Evolutionary conservation across 2,797 vertebrate genomes (phyloP).

Genomic region (Ictinia mississippiensis): DNA sequence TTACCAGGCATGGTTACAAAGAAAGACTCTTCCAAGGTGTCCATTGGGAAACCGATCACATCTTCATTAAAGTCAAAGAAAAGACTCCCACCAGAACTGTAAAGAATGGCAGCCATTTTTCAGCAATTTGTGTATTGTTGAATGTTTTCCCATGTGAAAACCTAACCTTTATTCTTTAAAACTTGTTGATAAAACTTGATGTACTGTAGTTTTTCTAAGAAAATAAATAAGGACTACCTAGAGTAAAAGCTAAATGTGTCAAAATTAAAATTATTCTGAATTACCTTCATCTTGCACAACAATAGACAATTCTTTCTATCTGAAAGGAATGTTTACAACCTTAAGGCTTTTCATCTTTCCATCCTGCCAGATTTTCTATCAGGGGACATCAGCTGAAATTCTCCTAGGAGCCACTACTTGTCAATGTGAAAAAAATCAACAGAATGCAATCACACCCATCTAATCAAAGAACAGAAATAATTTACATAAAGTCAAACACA

Average conservation of each 20-base stretch:
- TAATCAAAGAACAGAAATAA: not conserved
- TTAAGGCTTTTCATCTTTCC: not conserved
- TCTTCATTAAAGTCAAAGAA: not conserved
- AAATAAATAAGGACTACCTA: not conserved
- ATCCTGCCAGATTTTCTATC: not conserved
- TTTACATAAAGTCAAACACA: not conserved
- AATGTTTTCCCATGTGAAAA: not conserved
- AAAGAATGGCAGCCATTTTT: not conserved
- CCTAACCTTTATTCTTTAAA: not conserved
- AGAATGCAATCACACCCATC: not conserved
- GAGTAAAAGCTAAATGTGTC: not conserved
- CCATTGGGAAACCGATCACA: not conserved
- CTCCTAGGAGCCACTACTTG: not conserved
- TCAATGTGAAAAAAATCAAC: not conserved
- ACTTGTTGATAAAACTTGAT: not conserved
- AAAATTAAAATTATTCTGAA: not conserved
- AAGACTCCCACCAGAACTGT: not conserved
- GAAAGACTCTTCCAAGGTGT: not conserved
- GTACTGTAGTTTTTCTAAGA: not conserved
- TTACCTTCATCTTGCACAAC: not conserved
- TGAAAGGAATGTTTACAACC: not conserved
- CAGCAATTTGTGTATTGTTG: not conserved
- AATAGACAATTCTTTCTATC: not conserved
- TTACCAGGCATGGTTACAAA: not conserved
- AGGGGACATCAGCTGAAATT: not conserved